Percentiles rank a stretch among this genome's conserved stretches.
Conservation (phyloP, 2,888 invertebrate species). For the Notocelia uddmanniana region DNA sequence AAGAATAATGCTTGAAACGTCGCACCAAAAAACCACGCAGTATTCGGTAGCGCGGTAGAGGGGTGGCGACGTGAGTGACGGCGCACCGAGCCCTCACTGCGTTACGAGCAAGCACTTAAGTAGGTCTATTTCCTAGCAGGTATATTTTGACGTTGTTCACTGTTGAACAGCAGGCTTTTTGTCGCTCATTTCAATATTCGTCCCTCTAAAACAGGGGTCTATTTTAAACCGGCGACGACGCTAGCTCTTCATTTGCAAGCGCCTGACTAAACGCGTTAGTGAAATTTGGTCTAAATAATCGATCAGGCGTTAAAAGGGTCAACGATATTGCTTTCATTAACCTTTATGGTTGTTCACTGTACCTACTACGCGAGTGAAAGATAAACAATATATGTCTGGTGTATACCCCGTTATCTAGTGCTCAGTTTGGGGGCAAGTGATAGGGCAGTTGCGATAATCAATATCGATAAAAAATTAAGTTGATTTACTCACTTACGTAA, state of each 20-base stretch:
- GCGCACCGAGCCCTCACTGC: too few relatives aligned
- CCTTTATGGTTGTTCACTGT: constrained; percentile 20
- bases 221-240: constrained; percentile 8
- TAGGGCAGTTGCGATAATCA: too few relatives aligned
- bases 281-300: constrained; percentile 37
- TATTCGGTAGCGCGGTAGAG: too few relatives aligned
- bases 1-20: too few relatives aligned
- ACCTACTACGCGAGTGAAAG: neutral
- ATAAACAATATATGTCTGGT: neutral
- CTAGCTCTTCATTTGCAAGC: constrained; percentile 11
- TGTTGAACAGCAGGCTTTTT: neutral
- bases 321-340: constrained; percentile 39
- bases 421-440: too few relatives aligned
- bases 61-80: too few relatives aligned
- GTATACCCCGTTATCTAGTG: too few relatives aligned
- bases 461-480: too few relatives aligned
- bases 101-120: neutral
- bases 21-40: too few relatives aligned
- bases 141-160: neutral
- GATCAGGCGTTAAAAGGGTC: constrained; percentile 39
- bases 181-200: neutral
- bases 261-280: constrained; percentile 34
- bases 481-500: too few relatives aligned
- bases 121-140: neutral
- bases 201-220: neutral